phyloP scores from a whole-genome alignment of 2,888 invertebrate species.

The Perdita meconis region DNA sequence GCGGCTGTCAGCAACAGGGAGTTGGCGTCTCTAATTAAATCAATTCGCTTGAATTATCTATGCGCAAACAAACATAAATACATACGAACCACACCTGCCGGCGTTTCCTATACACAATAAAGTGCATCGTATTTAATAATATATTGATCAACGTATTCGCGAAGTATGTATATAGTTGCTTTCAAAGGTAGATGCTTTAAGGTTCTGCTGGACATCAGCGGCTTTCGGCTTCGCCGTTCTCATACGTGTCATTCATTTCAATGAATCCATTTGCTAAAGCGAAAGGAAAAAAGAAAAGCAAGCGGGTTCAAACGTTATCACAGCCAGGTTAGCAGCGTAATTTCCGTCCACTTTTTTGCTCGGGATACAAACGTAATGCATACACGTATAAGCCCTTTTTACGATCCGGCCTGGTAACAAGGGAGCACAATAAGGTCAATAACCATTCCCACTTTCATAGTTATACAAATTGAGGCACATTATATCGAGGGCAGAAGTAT shows the following conservation, averaged over 20 bases:
- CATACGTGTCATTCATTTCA: neutral
- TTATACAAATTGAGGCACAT: constrained; percentile 34
- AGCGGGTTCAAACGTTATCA: neutral
- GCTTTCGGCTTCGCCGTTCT: no score
- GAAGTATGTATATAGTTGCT: no score
- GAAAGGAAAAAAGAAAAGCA: neutral
- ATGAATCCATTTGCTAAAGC: neutral
- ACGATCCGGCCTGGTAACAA: constrained; percentile 1
- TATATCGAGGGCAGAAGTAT: constrained; percentile 17
- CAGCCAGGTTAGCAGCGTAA: neutral
- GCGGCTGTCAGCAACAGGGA: no score
- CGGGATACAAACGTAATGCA: neutral
- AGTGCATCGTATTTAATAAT: no score
- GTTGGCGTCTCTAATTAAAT: no score
- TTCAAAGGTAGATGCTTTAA: no score
- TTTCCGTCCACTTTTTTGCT: neutral
- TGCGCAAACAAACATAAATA: no score
- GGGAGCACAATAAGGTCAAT: constrained; percentile 19
- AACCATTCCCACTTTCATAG: constrained; percentile 28
- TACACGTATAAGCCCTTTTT: neutral
- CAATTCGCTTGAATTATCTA: no score
- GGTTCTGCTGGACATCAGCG: no score
- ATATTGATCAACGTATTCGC: no score
- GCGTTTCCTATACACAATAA: no score
- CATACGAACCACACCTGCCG: no score